Conservation (phyloP, 2,797 vertebrate genomes). For the Diceros bicornis region DNA sequence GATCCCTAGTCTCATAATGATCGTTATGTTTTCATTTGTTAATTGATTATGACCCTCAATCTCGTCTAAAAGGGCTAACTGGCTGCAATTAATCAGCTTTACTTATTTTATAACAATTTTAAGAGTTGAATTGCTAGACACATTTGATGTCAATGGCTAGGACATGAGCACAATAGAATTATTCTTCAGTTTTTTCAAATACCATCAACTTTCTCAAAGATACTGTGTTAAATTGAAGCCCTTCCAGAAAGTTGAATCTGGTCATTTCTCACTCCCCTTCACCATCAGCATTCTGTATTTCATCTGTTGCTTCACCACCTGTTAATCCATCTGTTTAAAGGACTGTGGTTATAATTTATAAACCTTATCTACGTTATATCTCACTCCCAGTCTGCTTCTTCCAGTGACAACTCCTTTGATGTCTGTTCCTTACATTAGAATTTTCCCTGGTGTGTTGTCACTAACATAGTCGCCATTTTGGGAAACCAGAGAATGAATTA, state of each 20-base stretch:
- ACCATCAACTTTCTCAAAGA: slow-evolving; percentile 65
- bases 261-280: slow-evolving; percentile 74
- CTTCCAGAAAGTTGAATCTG: slow-evolving; percentile 74
- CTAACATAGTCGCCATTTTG: not conserved
- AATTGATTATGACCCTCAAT: not conserved
- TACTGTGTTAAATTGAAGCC: slow-evolving; percentile 74
- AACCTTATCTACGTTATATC: not conserved
- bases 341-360: slow-evolving; percentile 74
- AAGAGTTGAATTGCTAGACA: not conserved
- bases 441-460: not conserved
- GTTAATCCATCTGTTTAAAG: slow-evolving; percentile 79
- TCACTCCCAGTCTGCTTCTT: slow-evolving; percentile 35
- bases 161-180: not conserved
- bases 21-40: not conserved
- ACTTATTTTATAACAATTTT: not conserved
- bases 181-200: not conserved
- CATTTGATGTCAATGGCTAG: not conserved
- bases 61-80: not conserved
- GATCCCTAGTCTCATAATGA: not conserved
- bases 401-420: not conserved
- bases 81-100: not conserved
- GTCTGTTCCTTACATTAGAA: not conserved
- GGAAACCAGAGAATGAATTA: not conserved
- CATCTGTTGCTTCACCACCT: slow-evolving; percentile 80
- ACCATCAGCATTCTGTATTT: slow-evolving; percentile 29